Evolutionary conservation across 2,888 invertebrate genomes (phyloP).

Genomic region (Monoplex corrugatus): DNA sequence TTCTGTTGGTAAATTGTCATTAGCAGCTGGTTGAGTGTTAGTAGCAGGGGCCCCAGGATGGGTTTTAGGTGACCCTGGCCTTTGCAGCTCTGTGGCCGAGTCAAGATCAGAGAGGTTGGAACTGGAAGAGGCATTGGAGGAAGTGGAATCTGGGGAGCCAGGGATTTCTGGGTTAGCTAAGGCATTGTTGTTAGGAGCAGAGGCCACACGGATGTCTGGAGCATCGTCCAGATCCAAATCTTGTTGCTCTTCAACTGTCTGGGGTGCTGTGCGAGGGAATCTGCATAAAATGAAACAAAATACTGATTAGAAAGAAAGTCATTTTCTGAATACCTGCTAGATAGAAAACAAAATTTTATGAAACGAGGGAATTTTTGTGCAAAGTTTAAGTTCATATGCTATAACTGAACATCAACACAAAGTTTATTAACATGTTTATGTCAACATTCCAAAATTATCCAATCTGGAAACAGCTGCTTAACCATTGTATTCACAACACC

Average conservation of each 20-base stretch:
- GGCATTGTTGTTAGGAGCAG: constrained; percentile 66
- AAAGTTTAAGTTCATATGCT: too few relatives aligned
- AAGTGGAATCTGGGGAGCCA: constrained; percentile 73
- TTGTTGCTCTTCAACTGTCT: constrained; percentile 66
- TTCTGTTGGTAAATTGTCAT: constrained; percentile 68
- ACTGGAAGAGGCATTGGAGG: constrained; percentile 63
- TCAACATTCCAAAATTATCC: too few relatives aligned
- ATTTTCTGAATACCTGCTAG: too few relatives aligned
- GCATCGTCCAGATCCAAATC: constrained; percentile 61
- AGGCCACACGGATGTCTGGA: constrained; percentile 64
- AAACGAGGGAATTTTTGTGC: too few relatives aligned
- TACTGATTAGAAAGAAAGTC: too few relatives aligned
- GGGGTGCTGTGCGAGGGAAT: constrained; percentile 75
- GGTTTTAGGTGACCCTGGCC: constrained; percentile 53
- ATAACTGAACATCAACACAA: too few relatives aligned
- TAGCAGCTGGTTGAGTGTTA: constrained; percentile 53
- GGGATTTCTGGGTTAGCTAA: constrained; percentile 48
- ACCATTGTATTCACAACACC: too few relatives aligned
- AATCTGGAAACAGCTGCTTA: too few relatives aligned
- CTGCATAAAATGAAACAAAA: constrained; percentile 62
- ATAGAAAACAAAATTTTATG: too few relatives aligned
- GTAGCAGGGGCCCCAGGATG: constrained; percentile 53
- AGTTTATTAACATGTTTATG: too few relatives aligned
- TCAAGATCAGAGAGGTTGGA: constrained; percentile 73
- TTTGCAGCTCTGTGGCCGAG: constrained; percentile 71